Base-by-base conservation (phyloP, 2,888 invertebrate genomes). In the Aquatica leii region DNA sequence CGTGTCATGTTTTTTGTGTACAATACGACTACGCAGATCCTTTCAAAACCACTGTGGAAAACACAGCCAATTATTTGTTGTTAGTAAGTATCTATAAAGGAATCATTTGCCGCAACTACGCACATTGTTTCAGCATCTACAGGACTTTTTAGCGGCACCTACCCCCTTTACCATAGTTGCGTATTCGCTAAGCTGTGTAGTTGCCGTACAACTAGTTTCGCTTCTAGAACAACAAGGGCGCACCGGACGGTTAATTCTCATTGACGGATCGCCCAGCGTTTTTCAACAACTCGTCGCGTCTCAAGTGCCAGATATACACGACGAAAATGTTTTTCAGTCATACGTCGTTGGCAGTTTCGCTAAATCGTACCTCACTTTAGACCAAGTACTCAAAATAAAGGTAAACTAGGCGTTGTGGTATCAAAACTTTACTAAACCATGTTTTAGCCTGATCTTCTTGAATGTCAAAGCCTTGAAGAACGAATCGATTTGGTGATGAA, bases 161-260 rank as follows among this genome's bases (percentile, higher is more conserved):
- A 6, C 2, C 53, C 84, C 85, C 0, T 95, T 92, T 82, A 86
- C 87, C 62, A 77, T 97, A 0, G 86, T 92, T n/a, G 96, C 93
- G 1, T 96, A 97, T 83, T 97, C 97, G 11, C 97, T 89, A 76
- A 97, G 97, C 43, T 84, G 90, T 0, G 80, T 91, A 18, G 84
- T 95, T 14, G 90, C 91, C 0, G 80, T 96, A 58, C 93, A 95
- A 77, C 82, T 97, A 62, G 91, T 90, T 2, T 82, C 87, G 8
- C 84, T 86, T 74, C 82, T 97, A 35, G 94, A 94, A 79, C 81
- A 81, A 3, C 82, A 86, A 73, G 91, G 90, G 69, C 83, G 84
- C 55, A 81, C 76, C n/a, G 92, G 92, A 1, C 83, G 85, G 41
- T 72, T 93, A 1, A 83, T 90, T 73, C 85, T 94, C 11, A 84